Percentiles rank a stretch among this genome's conserved stretches.
These are phyloP conservation scores for Pyrgilauda ruficollis DNA, from an alignment of 2,113 vertebrate species.

Conservation along the genomic window DNA sequence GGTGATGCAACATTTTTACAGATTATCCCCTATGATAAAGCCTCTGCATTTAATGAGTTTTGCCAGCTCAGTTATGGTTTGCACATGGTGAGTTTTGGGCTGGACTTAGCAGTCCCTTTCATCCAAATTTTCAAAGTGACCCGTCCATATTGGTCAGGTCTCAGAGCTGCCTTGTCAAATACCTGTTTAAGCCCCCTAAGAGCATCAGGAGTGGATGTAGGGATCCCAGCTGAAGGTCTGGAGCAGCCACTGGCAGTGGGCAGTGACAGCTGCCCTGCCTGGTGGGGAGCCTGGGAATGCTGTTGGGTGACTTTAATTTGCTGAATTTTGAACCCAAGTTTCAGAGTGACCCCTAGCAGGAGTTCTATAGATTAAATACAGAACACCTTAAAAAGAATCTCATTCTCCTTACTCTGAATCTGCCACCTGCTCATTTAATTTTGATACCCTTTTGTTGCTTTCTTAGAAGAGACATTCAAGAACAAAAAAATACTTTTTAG, in stretches of 20 bases:
- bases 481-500: not conserved
- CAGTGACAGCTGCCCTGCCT: not conserved
- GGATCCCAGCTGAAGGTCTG: rapidly evolving
- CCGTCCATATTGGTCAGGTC: not conserved
- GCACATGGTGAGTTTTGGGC: not conserved
- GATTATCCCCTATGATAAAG: not conserved
- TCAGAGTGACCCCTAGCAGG: not conserved
- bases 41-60: not conserved
- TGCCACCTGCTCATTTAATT: not conserved
- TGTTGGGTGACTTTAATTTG: not conserved
- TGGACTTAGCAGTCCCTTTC: not conserved
- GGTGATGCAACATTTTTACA: not conserved
- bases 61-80: not conserved
- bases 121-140: not conserved
- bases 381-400: rapidly evolving
- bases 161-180: not conserved
- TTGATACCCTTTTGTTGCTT: not conserved
- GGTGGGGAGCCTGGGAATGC: not conserved
- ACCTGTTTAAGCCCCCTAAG: not conserved
- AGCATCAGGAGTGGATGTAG: not conserved
- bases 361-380: not conserved
- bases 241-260: not conserved
- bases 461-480: not conserved
- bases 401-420: not conserved
- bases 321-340: not conserved